A percentile compares a stretch with the other conserved stretches of the same genome.
phyloP scores from a whole-genome alignment of 2,888 invertebrate species.

The Athalia rosae region DNA sequence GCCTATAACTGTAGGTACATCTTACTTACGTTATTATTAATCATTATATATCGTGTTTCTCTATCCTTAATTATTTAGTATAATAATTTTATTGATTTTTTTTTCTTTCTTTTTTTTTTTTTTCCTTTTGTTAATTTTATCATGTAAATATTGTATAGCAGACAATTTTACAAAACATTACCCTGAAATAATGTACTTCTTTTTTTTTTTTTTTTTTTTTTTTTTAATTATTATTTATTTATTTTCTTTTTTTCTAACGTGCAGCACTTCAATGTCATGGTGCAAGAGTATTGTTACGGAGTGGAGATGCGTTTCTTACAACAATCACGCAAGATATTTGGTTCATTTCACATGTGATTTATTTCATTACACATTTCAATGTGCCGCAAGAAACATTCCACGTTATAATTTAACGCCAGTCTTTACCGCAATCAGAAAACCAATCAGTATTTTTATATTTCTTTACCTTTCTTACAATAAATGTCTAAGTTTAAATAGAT shows the following conservation, averaged over 20 bases:
- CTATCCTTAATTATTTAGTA: conserved; percentile 46
- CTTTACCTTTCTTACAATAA: conserved; percentile 56
- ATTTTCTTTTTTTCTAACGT: conserved; percentile 28
- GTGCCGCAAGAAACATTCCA: conserved; percentile 4
- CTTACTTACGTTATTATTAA: conserved; percentile 47
- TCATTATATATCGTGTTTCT: conserved; percentile 42
- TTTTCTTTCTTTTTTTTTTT: conserved; percentile 47
- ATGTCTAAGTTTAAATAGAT: conserved; percentile 29
- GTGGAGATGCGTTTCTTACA: conserved; percentile 9
- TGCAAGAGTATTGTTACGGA: conserved; percentile 22
- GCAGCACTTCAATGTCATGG: conserved; percentile 29
- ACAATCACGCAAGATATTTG: not conserved
- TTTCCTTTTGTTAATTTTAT: conserved; percentile 50
- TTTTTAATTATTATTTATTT: conserved; percentile 37
- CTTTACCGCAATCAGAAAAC: conserved; percentile 20
- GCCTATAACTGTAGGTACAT: conserved; percentile 48
- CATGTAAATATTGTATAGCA: conserved; percentile 67
- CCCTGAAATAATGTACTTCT: conserved; percentile 68
- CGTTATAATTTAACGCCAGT: conserved; percentile 9
- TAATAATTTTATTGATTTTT: conserved; percentile 49
- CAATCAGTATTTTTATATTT: conserved; percentile 24
- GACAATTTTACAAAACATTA: conserved; percentile 67
- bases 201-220: conserved; percentile 49
- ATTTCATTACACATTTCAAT: not conserved
- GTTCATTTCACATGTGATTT: conserved; percentile 14